phyloP scores from a whole-genome alignment of 2,888 invertebrate species.

The Cistogaster globosa region DNA sequence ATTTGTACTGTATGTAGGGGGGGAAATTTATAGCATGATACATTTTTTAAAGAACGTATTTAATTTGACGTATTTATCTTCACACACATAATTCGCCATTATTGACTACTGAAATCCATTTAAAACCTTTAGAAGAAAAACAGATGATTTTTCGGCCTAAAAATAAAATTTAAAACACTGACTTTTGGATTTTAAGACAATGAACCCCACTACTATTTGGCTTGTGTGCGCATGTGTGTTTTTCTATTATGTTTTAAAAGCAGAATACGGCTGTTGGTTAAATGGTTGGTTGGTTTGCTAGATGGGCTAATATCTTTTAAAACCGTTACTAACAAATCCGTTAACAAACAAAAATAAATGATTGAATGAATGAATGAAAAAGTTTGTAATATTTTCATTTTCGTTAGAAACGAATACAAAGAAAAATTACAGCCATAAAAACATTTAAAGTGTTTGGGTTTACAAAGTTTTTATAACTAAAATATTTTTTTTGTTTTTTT shows the following conservation, averaged over 20 bases:
- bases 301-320: conserved; percentile 58
- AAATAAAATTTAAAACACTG: too few species aligned
- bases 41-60: too few species aligned
- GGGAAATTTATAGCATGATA: too few species aligned
- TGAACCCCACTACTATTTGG: not conserved
- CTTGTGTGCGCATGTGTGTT: not conserved
- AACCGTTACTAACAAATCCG: conserved; percentile 58
- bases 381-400: conserved; percentile 42
- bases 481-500: not conserved
- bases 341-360: conserved; percentile 42
- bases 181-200: too few species aligned
- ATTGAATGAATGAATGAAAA: conserved; percentile 23
- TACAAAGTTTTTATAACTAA: conserved; percentile 10
- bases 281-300: conserved; percentile 43
- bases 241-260: not conserved
- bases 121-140: too few species aligned
- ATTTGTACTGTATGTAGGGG: too few species aligned
- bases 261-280: conserved; percentile 32
- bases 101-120: too few species aligned
- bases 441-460: conserved; percentile 39
- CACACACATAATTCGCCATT: too few species aligned
- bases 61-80: too few species aligned
- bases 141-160: too few species aligned
- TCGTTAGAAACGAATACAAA: conserved; percentile 28
- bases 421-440: not conserved